Evolutionary conservation across 2,113 vertebrate genomes (phyloP).

Genomic region (Hypocryptadius cinnamomeus): DNA sequence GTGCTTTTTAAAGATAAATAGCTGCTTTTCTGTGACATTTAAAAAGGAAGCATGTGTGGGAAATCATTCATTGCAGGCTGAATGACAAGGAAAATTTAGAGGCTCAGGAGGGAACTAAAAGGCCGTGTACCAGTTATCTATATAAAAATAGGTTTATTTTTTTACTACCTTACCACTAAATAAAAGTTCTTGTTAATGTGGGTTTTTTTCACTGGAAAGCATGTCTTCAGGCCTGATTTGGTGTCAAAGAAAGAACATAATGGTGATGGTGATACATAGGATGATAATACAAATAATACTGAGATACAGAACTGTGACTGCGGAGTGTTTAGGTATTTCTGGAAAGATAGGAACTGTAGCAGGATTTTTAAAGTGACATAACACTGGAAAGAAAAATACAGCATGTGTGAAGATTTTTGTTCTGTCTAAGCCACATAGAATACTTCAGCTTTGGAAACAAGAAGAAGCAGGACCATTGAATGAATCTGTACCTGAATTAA

Average conservation of each 20-base stretch:
- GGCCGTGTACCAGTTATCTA: not conserved
- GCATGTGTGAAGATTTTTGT: not conserved
- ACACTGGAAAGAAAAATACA: not conserved
- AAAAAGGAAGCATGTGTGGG: not conserved
- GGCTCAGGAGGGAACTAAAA: not conserved
- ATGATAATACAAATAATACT: not conserved
- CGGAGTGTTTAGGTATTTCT: not conserved
- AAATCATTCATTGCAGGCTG: not conserved
- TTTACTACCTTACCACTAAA: not conserved
- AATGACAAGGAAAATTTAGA: not conserved
- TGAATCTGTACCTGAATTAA: not conserved
- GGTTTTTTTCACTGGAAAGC: not conserved
- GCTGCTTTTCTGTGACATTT: not conserved
- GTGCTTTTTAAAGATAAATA: not conserved
- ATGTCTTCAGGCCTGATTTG: not conserved
- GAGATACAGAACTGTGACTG: not conserved
- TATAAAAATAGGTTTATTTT: not conserved
- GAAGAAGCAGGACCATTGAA: not conserved
- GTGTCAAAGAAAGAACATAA: not conserved
- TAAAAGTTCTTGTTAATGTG: not conserved
- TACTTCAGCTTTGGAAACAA: not conserved
- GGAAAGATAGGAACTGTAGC: not conserved
- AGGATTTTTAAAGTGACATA: not conserved
- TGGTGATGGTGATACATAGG: not conserved
- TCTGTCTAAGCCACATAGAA: not conserved